Evolutionary conservation across 2,888 invertebrate genomes (phyloP), one percentile per base, ranked within the genome.

Genomic region (Dryocosmus kuriphilus): DNA sequence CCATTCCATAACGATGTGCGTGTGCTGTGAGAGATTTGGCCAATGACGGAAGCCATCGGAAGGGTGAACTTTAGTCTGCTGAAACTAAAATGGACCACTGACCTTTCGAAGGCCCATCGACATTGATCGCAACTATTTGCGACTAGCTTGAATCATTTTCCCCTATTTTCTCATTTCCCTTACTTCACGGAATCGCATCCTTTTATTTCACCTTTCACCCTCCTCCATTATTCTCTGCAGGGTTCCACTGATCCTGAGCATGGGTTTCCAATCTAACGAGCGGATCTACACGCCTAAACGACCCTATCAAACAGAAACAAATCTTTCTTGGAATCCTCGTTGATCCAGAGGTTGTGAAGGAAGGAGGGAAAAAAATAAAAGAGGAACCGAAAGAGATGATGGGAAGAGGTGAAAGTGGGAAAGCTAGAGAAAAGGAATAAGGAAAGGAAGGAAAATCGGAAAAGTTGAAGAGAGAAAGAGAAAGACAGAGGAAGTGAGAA

Each of bases 21-120:
- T 91, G 91, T 89, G 88, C 85, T 84, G 85, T 75, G 80, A 85
- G 85, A 89, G 90, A 91, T 91, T 91, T 91, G 89, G 91, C 91
- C 90, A 91, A 91, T 91, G 85, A 80, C 63, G 32, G 65, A 71
- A 30, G 30, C 71, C 32, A 71, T 32, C 77, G 82, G 82, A 84
- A 84, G 84, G 84, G 84, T 83, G 82, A 78, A 71, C 46, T 71
- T 19, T 30, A 55, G 76, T 80, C 76, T 78, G 78, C 77, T 79
- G 77, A 73, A 71, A 41, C 77, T 75, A 30, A 74, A 81, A 78
- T 51, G 80, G 82, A 82, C 81, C 71, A 75, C 57, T 67, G 67
- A 76, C 78, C 77, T 77, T 81, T 81, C 73, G 73, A 81, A 51
- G 46, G 30, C 51, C 14, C 30, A 51, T 71, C 51, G 71, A 51